These are phyloP conservation scores for Leptarthrus brevirostris DNA, from an alignment of 2,888 invertebrate species.

Conservation along the genomic window DNA sequence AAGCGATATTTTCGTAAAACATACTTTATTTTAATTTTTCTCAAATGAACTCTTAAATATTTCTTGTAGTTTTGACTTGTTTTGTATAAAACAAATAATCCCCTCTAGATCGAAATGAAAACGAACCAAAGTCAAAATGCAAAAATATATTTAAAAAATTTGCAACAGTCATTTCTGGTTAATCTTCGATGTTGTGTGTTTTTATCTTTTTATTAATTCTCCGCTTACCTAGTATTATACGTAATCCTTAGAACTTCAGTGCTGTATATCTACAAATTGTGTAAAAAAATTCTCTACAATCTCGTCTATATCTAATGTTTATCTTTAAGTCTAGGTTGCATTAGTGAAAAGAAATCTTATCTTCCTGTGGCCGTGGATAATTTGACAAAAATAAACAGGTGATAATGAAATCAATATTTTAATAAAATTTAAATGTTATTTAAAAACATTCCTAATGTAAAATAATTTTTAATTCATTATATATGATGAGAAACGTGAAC, in stretches of 20 bases:
- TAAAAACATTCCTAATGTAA: no score
- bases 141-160: slow-evolving; percentile 27
- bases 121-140: not conserved
- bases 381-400: not conserved
- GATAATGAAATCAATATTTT: no score
- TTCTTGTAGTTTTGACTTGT: slow-evolving; percentile 1
- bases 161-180: slow-evolving; percentile 15
- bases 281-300: slow-evolving; percentile 36
- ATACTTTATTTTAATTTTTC: slow-evolving; percentile 35
- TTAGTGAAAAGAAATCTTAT: not conserved
- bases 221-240: not conserved
- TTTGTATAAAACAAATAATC: slow-evolving; percentile 23
- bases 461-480: no score
- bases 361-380: not conserved
- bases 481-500: no score
- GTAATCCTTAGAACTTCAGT: slow-evolving; percentile 35
- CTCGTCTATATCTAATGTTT: slow-evolving; percentile 13
- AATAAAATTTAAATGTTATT: no score
- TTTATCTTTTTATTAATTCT: slow-evolving; percentile 26
- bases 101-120: slow-evolving; percentile 33
- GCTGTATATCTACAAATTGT: slow-evolving; percentile 44
- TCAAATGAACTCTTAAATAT: slow-evolving; percentile 23
- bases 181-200: slow-evolving; percentile 36
- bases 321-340: slow-evolving; percentile 5
- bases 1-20: slow-evolving; percentile 32